Base-by-base conservation (phyloP, 2,113 vertebrate genomes). In the Lethenteron camtschaticum region DNA sequence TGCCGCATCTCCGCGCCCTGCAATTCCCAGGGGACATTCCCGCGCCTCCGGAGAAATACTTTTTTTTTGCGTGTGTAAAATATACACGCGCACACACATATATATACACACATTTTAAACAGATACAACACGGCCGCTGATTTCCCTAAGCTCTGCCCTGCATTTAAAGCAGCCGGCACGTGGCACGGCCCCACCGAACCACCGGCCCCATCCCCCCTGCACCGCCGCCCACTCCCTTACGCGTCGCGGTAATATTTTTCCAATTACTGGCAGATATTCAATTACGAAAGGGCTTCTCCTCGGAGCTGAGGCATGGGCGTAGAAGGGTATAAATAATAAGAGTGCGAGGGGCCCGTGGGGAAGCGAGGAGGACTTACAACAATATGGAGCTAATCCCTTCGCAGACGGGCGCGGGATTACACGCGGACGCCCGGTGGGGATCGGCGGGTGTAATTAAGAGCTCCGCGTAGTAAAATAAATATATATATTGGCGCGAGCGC, bases 221-320 rank as follows among this genome's bases (percentile, higher is more conserved):
- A 41, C 41, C 41, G 41, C 41, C 41, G 41, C 41, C 41, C 41
- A 41, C 41, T 41, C 41, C 41, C 41, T 41, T 41, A 41, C 41
- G 41, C 41, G 41, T 7, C 41, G 81, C 85, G 88, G 87, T 85
- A 88, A 88, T 83, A 84, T 84, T 84, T 86, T 87, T 86, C 81
- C 82, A 80, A 84, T 85, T 83, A 85, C 78, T 83, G 70, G 78
- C 79, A 83, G 83, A 85, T 85, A 87, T 88, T 88, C 86, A 87
- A 87, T 89, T 87, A 84, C 85, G 81, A 78, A 80, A 81, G 79
- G 84, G 41, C 41, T 41, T 41, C 41, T 41, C 4, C 41, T 41
- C 63, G 76, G 76, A 81, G 78, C 79, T 74, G 75, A 41, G 41
- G 41, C 41, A 41, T 41, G 41, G 41, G 41, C 41, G 41, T 41